Percentiles rank a stretch among this genome's conserved stretches.
Conservation (phyloP, 2,113 vertebrate species). For the Pollachius pollachius region DNA sequence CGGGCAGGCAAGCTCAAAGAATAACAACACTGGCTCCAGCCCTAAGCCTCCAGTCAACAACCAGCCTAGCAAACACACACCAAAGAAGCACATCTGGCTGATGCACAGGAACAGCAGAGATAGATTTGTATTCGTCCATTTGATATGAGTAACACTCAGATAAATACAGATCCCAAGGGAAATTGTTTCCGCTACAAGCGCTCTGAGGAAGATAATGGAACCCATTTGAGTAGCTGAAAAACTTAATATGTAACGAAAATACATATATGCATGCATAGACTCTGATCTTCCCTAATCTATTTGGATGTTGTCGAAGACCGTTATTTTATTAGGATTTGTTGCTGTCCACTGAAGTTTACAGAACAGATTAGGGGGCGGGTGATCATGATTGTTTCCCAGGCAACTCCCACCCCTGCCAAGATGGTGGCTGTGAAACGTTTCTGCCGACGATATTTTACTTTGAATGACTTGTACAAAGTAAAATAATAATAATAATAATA, state of each 20-base stretch:
- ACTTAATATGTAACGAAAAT: background rate
- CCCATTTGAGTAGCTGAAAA: too few species aligned
- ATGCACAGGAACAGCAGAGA: too few species aligned
- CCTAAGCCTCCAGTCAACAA: constrained; percentile 1
- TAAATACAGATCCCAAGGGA: too few species aligned
- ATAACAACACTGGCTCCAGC: constrained; percentile 24
- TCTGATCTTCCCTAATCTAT: too few species aligned
- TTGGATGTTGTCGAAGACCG: too few species aligned
- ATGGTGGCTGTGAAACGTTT: constrained; percentile 60
- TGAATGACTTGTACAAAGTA: constrained; percentile 42
- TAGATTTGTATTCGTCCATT: too few species aligned
- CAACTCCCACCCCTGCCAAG: constrained; percentile 56
- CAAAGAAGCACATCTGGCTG: background rate
- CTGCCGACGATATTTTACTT: constrained; percentile 64
- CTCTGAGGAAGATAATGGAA: too few species aligned
- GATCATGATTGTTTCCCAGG: constrained; percentile 69
- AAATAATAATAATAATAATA: too few species aligned
- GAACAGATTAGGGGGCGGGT: constrained; percentile 57
- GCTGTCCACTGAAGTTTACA: constrained; percentile 31
- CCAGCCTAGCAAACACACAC: constrained; percentile 11
- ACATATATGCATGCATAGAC: constrained; percentile 22
- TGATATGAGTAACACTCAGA: too few species aligned
- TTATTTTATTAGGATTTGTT: background rate
- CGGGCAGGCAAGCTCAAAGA: constrained; percentile 33
- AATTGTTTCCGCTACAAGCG: too few species aligned